phyloP scores from a whole-genome alignment of 2,797 vertebrate genomes.

The Botia kubotai region DNA sequence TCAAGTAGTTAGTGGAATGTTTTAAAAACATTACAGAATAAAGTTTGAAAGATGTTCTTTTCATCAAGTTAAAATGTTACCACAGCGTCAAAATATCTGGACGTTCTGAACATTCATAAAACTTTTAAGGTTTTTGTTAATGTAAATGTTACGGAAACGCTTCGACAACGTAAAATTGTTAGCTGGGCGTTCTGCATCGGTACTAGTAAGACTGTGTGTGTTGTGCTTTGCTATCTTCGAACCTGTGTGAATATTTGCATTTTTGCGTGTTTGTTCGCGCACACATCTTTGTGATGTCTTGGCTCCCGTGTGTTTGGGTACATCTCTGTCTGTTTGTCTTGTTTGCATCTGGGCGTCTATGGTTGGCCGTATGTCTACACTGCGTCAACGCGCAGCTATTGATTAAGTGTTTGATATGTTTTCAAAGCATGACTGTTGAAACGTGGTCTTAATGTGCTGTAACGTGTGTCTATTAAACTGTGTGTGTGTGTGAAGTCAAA shows the following conservation, averaged over 20 bases:
- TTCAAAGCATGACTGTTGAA: constrained; percentile 38
- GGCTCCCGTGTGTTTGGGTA: constrained; percentile 34
- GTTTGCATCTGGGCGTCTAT: constrained; percentile 30
- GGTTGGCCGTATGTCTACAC: constrained; percentile 38
- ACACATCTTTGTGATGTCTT: constrained; percentile 10
- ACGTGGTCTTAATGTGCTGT: constrained; percentile 41
- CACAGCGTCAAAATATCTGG: too few relatives aligned
- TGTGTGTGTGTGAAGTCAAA: constrained; percentile 65
- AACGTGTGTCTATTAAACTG: constrained; percentile 51
- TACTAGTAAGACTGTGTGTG: constrained; percentile 19
- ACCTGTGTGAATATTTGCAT: constrained; percentile 16
- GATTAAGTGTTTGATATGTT: constrained; percentile 49
- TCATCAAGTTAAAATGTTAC: too few relatives aligned
- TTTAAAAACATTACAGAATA: too few relatives aligned
- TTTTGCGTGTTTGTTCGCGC: constrained; percentile 23
- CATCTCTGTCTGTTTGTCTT: constrained; percentile 62
- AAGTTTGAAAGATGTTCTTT: too few relatives aligned
- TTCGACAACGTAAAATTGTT: too few relatives aligned
- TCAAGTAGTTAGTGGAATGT: too few relatives aligned
- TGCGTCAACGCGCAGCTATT: constrained; percentile 37
- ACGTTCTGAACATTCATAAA: too few relatives aligned
- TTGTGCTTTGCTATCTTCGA: constrained; percentile 16
- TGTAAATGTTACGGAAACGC: too few relatives aligned
- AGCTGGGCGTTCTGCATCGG: not conserved
- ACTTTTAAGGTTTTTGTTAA: too few relatives aligned